Evolutionary conservation across 2,797 vertebrate species (phyloP), one percentile per base, ranked within the genome.

Genomic region (Salarias fasciatus): DNA sequence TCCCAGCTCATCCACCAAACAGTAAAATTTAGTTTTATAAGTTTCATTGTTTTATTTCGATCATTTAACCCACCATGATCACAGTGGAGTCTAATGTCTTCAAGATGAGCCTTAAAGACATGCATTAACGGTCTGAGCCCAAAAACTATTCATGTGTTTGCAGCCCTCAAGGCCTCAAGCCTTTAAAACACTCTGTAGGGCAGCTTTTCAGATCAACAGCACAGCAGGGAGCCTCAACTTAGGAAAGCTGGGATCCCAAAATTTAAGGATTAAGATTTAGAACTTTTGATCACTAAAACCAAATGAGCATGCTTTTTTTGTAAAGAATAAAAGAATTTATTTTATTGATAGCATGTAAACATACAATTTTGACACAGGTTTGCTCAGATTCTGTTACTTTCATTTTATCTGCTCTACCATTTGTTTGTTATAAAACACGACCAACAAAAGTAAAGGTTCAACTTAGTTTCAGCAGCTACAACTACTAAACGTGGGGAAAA

Each of bases 161-260:
- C 48, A 58, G 28, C 49, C n/a, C 18, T 24, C 18, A 24, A 46
- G 42, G 28, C 48, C 52, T 46, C 9, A 4, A 37, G 59, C 44
- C 36, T 78, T 59, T 59, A 33, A 40, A 38, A 62, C 18, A n/a
- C 36, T 56, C 30, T 28, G 24, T 12, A 18, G 13, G 3, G 42
- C 50, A 31, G 54, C 15, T 63, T 80, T 63, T 56, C 36, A 50
- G 48, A 49, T 69, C 60, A 65, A 15, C 60, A 53, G 15, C 38
- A 9, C 43, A 31, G 29, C 54, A 56, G 31, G 46, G 48, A 63
- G 53, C n/a, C 36, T 58, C 36, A 46, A 54, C 43, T 44, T 37
- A 42, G 40, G 46, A 8, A 51, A 12, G 24, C n/a, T 33, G 5
- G 2, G 38, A 8, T 42, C 30, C 24, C 2, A 5, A 13, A 8